Conservation (phyloP, 2,888 invertebrate genomes). For the Nymphalis polychloros region DNA sequence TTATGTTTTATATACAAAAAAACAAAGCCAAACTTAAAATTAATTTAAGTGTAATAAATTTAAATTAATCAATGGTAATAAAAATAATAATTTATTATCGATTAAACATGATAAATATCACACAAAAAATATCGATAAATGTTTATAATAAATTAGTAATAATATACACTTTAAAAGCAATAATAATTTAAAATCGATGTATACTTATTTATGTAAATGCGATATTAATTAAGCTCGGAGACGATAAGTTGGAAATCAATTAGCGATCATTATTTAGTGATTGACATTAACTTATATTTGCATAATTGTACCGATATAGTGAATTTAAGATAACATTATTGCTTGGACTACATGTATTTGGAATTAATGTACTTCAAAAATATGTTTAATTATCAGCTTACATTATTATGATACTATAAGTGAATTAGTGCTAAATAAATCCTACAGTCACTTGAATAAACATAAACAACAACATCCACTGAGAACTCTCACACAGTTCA, state of each 20-base stretch:
- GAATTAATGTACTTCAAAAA: constrained; percentile 1
- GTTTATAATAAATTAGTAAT: constrained; percentile 10
- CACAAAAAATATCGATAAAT: constrained; percentile 1
- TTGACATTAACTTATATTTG: constrained; percentile 28
- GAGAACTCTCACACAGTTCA: too few relatives aligned
- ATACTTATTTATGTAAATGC: constrained; percentile 14
- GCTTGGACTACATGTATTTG: background rate
- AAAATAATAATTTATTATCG: background rate
- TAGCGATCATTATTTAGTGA: constrained; percentile 24
- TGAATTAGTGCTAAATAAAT: too few relatives aligned
- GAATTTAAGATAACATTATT: background rate
- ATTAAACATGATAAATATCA: constrained; percentile 3
- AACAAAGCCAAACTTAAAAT: background rate
- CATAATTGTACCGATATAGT: constrained; percentile 3
- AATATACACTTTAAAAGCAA: constrained; percentile 9
- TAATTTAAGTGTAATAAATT: background rate
- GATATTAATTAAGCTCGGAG: constrained; percentile 9
- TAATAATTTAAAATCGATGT: constrained; percentile 3
- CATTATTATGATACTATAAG: too few relatives aligned
- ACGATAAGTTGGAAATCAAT: constrained; percentile 23
- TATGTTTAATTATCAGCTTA: background rate
- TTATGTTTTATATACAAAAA: too few relatives aligned
- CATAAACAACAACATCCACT: too few relatives aligned
- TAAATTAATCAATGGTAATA: background rate
- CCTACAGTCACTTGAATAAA: too few relatives aligned